phyloP scores from a whole-genome alignment of 2,797 vertebrate genomes.

The Jordanella pulchra region DNA sequence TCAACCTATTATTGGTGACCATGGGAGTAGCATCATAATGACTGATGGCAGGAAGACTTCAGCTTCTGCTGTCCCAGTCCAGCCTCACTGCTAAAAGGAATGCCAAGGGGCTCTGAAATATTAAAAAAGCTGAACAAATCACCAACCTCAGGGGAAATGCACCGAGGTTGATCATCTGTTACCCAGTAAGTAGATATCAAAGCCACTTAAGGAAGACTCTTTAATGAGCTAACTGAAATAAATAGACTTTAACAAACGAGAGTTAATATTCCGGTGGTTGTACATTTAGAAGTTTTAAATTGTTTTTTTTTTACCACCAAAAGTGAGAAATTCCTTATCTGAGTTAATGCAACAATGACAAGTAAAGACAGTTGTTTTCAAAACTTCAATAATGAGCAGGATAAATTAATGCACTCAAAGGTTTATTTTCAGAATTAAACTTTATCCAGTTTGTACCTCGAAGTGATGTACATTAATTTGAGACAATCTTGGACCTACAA shows the following conservation, averaged over 20 bases:
- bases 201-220: conserved; percentile 29
- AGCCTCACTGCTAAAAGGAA: conserved; percentile 67
- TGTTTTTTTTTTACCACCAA: background rate
- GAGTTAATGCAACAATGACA: background rate
- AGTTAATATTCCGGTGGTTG: background rate
- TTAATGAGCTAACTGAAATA: conserved; percentile 27
- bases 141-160: conserved; percentile 43
- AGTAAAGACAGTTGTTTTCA: background rate
- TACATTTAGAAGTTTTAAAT: background rate
- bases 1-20: conserved; percentile 18
- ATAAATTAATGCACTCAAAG: background rate
- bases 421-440: background rate
- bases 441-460: too few species aligned
- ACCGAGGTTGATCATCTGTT: conserved; percentile 51
- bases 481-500: background rate
- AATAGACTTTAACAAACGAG: background rate
- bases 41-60: conserved; percentile 35
- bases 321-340: background rate
- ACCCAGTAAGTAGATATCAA: conserved; percentile 38
- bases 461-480: background rate
- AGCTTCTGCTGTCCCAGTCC: conserved; percentile 49
- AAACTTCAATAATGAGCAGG: background rate
- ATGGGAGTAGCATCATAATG: conserved; percentile 17
- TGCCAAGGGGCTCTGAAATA: conserved; percentile 72
- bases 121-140: conserved; percentile 69